Percentiles rank a stretch among this genome's conserved stretches.
Conservation (phyloP, 2,888 invertebrate genomes). For the Meliscaeva auricollis region DNA sequence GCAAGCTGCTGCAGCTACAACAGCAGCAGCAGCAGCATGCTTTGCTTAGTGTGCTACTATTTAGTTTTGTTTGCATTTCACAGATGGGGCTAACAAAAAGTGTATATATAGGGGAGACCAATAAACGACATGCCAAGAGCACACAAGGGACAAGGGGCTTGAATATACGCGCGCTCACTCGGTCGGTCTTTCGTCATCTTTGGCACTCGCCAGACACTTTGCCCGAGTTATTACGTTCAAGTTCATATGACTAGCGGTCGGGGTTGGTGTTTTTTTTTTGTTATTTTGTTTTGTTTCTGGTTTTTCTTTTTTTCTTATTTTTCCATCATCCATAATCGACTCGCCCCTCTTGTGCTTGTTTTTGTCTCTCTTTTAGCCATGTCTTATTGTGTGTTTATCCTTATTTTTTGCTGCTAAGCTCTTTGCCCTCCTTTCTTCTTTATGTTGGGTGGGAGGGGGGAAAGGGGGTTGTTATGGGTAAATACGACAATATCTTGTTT, state of each 20-base stretch:
- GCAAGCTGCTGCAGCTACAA: slow-evolving; percentile 9
- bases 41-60: not conserved
- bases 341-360: not conserved
- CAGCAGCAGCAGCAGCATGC: slow-evolving; percentile 2
- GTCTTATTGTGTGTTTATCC: slow-evolving; percentile 38
- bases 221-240: slow-evolving; percentile 77
- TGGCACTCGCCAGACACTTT: slow-evolving; percentile 73
- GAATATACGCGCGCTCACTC: slow-evolving; percentile 52
- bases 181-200: slow-evolving; percentile 74
- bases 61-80: slow-evolving; percentile 19
- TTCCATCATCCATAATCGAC: not conserved
- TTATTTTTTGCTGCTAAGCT: slow-evolving; percentile 5
- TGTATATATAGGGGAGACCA: slow-evolving; percentile 14
- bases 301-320: slow-evolving; percentile 14
- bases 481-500: slow-evolving; percentile 44
- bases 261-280: slow-evolving; percentile 46
- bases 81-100: slow-evolving; percentile 27
- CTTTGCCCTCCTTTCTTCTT: not conserved
- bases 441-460: too few species aligned
- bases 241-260: slow-evolving; percentile 75
- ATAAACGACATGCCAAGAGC: not conserved
- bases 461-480: slow-evolving; percentile 18
- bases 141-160: slow-evolving; percentile 3
- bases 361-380: slow-evolving; percentile 38
- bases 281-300: slow-evolving; percentile 37